Base-by-base conservation (phyloP, 1,140 invertebrate species). In the Spodoptera litura region DNA sequence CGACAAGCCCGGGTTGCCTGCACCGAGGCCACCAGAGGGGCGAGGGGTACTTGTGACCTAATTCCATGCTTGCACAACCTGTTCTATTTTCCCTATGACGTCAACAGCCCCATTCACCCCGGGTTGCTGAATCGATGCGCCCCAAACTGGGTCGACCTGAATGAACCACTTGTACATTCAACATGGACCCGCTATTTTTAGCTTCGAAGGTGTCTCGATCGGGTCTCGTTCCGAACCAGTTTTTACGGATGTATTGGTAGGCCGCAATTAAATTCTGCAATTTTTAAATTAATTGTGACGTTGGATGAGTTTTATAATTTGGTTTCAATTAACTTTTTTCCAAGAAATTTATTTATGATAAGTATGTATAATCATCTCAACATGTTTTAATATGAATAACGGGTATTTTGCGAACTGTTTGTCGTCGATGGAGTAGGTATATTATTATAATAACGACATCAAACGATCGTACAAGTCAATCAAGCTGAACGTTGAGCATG, bases 101-200 rank as follows among this genome's bases (percentile, higher is more conserved):
- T 94, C 92, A 94, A 85, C 66, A 79, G 80, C 78, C 78, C 83
- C 90, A 94, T 93, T 94, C 90, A 94, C 87, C 87, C 89, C 89
- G 85, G 83, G 79, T 80, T 88, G 84, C 71, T 92, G 88, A 92
- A 93, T 93, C 91, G 88, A 93, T 92, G 91, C 85, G 81, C 83
- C 85, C 80, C 58, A 85, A 92, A 90, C 85, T 92, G 85, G 91
- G 91, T 90, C 90, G 87, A 85, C 77, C 87, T 94, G 88, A 94
- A 94, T 94, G 91, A 87, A 86, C 83, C 86, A 83, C 86, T 84
- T 76, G 76, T 87, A 88, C 88, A 90, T 91, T 91, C 85, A 93
- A 82, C 81, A 81, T 81, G 74, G 76, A 52, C 35, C 61, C 44
- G 81, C 84, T 92, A 93, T 93, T 89, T 91, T 88, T 91, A 91